phyloP scores from a whole-genome alignment of 2,888 invertebrate species.

The Drosophila neutralis region DNA sequence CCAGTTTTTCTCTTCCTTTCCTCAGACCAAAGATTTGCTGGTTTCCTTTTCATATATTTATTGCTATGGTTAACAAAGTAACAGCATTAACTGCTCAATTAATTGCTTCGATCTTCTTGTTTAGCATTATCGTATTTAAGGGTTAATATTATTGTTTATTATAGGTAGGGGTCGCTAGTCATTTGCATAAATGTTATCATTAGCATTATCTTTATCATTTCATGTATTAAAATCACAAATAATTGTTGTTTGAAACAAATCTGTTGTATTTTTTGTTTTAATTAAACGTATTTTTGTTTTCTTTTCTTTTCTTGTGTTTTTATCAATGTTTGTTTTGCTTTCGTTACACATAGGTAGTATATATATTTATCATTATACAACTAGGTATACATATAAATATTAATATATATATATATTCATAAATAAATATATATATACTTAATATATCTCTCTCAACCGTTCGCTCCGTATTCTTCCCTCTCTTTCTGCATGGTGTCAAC shows the following conservation, averaged over 20 bases:
- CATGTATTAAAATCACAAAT: constrained; percentile 76
- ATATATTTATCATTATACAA: constrained; percentile 32
- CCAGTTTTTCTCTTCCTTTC: constrained; percentile 24
- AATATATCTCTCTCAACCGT: constrained; percentile 11
- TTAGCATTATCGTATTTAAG: constrained; percentile 52
- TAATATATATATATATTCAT: constrained; percentile 11
- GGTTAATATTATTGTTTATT: constrained; percentile 51
- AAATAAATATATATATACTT: constrained; percentile 23
- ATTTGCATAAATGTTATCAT: constrained; percentile 57
- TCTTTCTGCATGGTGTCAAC: constrained; percentile 34
- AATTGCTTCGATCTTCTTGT: constrained; percentile 25
- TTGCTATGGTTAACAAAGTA: constrained; percentile 61
- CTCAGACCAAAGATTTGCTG: neutral
- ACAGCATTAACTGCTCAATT: constrained; percentile 57
- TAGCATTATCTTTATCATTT: constrained; percentile 67
- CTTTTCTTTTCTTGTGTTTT: neutral
- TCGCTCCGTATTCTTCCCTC: constrained; percentile 6
- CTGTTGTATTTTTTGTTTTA: constrained; percentile 90
- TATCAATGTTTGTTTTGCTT: constrained; percentile 14
- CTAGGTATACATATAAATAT: constrained; percentile 33
- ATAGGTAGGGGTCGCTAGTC: constrained; percentile 58
- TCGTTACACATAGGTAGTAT: constrained; percentile 23
- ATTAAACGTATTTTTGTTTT: neutral
- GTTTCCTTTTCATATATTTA: constrained; percentile 17
- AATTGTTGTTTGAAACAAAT: constrained; percentile 78